phyloP scores from a whole-genome alignment of 2,113 vertebrate genomes.

The Talpa occidentalis region DNA sequence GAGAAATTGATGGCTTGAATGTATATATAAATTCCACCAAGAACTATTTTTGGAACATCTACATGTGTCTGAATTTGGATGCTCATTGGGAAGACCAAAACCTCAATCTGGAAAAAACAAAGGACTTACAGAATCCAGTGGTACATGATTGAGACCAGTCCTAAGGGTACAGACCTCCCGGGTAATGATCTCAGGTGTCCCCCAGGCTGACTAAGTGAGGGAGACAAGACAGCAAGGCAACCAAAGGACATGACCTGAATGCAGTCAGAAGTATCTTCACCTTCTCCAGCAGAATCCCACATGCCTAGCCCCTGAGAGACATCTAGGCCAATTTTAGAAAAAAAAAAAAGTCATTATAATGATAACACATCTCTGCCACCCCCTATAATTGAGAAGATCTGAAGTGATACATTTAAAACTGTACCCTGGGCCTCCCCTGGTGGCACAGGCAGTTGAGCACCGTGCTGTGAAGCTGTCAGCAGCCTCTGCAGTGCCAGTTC shows the following conservation, averaged over 20 bases:
- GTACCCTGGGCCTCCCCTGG: too few relatives aligned
- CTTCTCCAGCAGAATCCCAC: slow-evolving; percentile 33
- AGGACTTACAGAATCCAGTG: not conserved
- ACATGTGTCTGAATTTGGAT: not conserved
- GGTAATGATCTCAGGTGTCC: not conserved
- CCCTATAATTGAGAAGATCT: not conserved
- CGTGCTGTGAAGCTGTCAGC: too few relatives aligned
- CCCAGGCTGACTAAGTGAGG: not conserved
- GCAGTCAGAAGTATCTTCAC: not conserved
- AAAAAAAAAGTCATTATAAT: slow-evolving; percentile 2
- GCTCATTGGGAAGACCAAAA: not conserved
- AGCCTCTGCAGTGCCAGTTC: too few relatives aligned
- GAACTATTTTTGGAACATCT: not conserved
- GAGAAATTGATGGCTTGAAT: not conserved
- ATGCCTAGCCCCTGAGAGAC: not conserved
- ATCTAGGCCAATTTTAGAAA: slow-evolving; percentile 32
- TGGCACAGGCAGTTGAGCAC: too few relatives aligned
- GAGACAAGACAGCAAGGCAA: not conserved
- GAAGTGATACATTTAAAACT: slow-evolving; percentile 22
- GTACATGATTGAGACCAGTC: not conserved
- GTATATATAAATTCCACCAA: not conserved
- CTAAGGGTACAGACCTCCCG: not conserved
- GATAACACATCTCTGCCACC: not conserved
- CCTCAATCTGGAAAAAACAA: not conserved
- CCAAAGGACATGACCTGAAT: not conserved